These are phyloP conservation scores for Triplophysa yarkandensis DNA, from an alignment of 2,797 vertebrate species.

Conservation along the genomic window DNA sequence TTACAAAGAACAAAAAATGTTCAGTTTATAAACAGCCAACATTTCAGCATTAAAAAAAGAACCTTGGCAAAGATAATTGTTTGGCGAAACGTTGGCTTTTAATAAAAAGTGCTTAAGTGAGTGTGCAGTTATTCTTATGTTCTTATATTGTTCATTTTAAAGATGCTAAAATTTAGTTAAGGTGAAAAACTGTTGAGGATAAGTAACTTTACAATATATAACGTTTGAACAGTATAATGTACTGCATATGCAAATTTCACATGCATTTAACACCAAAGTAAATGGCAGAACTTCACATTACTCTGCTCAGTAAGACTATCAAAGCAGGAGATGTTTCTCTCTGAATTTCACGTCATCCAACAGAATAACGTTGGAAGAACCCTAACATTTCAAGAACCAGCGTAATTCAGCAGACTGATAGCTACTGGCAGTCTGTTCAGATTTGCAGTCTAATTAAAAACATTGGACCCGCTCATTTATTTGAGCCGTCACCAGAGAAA, in stretches of 20 bases:
- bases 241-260: not conserved
- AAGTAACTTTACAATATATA: not conserved
- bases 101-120: too few species aligned
- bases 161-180: not conserved
- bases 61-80: too few species aligned
- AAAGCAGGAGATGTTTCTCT: not conserved
- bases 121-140: too few species aligned
- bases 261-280: not conserved
- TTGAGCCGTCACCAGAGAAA: slow-evolving; percentile 85
- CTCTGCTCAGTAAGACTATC: not conserved
- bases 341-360: not conserved
- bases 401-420: not conserved
- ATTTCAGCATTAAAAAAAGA: too few species aligned
- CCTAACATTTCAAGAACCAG: not conserved
- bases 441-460: slow-evolving; percentile 75
- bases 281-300: not conserved
- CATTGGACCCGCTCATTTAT: slow-evolving; percentile 78
- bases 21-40: too few species aligned
- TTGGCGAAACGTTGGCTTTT: too few species aligned
- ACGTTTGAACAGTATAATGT: not conserved
- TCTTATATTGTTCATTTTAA: not conserved
- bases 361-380: not conserved
- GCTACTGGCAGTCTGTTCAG: slow-evolving; percentile 44
- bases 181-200: not conserved
- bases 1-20: too few species aligned